phyloP scores from a whole-genome alignment of 2,888 invertebrate species.

The Noctua fimbriata region DNA sequence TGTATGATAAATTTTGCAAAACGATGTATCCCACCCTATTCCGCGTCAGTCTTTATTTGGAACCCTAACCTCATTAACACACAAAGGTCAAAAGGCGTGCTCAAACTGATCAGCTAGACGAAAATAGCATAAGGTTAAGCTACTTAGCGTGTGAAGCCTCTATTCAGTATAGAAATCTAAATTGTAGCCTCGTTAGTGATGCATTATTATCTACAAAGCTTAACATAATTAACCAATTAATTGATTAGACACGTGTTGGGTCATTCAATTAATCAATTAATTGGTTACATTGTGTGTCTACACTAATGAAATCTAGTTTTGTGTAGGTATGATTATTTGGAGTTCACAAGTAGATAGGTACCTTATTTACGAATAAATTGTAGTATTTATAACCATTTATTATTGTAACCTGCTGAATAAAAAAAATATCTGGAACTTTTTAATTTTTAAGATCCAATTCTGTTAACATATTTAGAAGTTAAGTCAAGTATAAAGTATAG shows the following conservation, averaged over 20 bases:
- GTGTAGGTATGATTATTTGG: background rate
- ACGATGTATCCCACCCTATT: no score
- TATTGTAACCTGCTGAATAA: no score
- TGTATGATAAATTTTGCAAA: background rate
- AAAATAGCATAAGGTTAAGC: slow-evolving; percentile 2
- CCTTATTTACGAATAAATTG: background rate
- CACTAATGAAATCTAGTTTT: background rate
- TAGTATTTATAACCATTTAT: background rate
- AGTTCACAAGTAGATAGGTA: background rate
- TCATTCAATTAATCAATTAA: background rate
- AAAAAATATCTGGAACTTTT: no score
- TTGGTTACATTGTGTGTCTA: background rate
- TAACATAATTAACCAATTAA: slow-evolving; percentile 2
- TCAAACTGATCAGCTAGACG: background rate
- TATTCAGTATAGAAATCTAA: slow-evolving; percentile 10
- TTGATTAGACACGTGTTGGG: background rate
- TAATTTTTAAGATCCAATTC: no score
- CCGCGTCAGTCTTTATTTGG: background rate
- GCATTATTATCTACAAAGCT: background rate
- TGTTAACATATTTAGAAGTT: no score
- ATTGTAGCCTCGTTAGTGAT: background rate
- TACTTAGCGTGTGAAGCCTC: background rate
- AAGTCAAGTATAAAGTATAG: no score
- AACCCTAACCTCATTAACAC: slow-evolving; percentile 1
- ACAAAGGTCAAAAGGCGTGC: slow-evolving; percentile 3